These are phyloP conservation scores for Zosterops borbonicus DNA, from an alignment of 2,113 vertebrate genomes.

Conservation along the genomic window DNA sequence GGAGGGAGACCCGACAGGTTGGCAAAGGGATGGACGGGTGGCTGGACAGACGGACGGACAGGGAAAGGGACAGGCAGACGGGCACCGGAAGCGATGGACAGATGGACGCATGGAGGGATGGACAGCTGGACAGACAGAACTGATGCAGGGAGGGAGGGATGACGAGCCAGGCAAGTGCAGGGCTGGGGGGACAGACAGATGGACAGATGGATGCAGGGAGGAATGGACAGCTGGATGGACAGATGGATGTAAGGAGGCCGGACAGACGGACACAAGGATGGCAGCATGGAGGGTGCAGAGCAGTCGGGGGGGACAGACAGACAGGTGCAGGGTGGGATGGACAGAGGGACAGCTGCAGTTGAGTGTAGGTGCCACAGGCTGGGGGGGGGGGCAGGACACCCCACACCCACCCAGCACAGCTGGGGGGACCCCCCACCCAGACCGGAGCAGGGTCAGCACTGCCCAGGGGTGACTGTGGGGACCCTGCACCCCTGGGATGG, in stretches of 20 bases:
- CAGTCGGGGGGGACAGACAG: not conserved
- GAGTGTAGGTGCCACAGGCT: not conserved
- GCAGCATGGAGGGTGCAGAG: not conserved
- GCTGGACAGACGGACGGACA: not conserved
- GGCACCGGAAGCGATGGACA: not conserved
- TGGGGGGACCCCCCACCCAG: not conserved
- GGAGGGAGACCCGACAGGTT: not conserved
- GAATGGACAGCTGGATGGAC: not conserved
- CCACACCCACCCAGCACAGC: not conserved
- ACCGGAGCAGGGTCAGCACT: rapidly evolving
- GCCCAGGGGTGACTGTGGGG: rapidly evolving
- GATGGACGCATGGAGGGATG: not conserved
- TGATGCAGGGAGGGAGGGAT: not conserved
- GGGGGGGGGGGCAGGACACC: not conserved
- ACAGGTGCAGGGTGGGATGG: not conserved
- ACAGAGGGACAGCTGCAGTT: not conserved
- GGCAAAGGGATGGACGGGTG: not conserved
- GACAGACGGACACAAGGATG: not conserved
- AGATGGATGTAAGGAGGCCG: not conserved
- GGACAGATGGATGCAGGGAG: not conserved
- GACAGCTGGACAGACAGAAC: not conserved
- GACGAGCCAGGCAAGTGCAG: not conserved
- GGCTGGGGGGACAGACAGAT: not conserved
- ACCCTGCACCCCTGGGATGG: rapidly evolving
- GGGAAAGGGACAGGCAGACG: not conserved